A percentile compares a stretch with the other conserved stretches of the same genome.
These are phyloP conservation scores for Melanaphis sacchari DNA, from an alignment of 1,140 invertebrate genomes.

Conservation along the genomic window DNA sequence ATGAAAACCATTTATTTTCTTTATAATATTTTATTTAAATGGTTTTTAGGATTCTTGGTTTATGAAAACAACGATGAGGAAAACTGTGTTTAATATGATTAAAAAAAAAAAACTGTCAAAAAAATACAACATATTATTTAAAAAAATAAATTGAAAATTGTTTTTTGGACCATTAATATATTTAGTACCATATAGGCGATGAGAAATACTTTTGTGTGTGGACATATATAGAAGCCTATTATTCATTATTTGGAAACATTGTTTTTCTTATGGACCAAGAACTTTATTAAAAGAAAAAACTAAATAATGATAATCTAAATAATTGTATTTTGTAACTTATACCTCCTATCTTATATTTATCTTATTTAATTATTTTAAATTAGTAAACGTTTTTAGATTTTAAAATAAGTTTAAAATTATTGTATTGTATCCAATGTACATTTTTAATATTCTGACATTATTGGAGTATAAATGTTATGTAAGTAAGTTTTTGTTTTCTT, in stretches of 20 bases:
- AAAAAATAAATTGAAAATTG: background rate
- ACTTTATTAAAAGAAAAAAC: background rate
- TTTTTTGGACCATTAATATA: background rate
- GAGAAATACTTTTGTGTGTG: background rate
- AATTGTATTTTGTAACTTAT: background rate
- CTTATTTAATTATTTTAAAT: background rate
- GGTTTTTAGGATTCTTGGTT: background rate
- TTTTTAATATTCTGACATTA: background rate
- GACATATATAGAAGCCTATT: too few relatives aligned
- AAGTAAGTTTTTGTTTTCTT: background rate
- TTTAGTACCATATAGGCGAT: background rate
- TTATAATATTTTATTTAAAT: background rate
- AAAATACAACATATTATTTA: background rate
- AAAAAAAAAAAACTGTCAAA: too few relatives aligned
- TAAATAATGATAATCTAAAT: background rate
- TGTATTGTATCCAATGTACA: background rate
- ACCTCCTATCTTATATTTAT: background rate
- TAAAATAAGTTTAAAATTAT: background rate
- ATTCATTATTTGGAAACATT: background rate
- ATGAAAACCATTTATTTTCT: background rate
- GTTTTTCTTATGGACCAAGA: background rate
- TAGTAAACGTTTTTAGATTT: background rate
- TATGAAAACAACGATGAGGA: background rate
- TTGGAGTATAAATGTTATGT: background rate
- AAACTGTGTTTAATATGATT: background rate